Conservation (phyloP, 2,113 vertebrate genomes). For the Hemibagrus wyckioides region DNA sequence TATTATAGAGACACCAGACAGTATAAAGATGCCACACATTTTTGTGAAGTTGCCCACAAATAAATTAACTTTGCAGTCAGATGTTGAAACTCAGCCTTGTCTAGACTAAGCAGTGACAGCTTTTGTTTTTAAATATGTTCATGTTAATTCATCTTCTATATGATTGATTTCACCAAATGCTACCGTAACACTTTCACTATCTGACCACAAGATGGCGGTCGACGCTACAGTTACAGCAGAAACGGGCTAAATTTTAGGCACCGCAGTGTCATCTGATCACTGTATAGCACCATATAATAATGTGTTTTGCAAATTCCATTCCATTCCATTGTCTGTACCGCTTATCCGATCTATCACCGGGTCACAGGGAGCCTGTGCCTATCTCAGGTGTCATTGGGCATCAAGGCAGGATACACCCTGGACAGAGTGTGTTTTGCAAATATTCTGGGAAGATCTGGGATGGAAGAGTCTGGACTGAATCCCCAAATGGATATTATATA, state of each 20-base stretch:
- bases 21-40: neutral
- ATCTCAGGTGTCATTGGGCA: too few species aligned
- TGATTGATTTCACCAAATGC: too few species aligned
- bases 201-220: conserved; percentile 52
- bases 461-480: neutral
- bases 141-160: neutral
- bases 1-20: neutral
- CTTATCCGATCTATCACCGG: too few species aligned
- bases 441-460: too few species aligned
- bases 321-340: too few species aligned
- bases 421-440: too few species aligned
- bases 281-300: neutral
- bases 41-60: neutral
- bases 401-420: too few species aligned
- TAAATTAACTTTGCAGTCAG: neutral
- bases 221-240: neutral
- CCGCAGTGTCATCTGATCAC: neutral
- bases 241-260: neutral
- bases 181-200: neutral
- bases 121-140: neutral
- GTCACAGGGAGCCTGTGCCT: too few species aligned
- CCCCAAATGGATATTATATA: too few species aligned
- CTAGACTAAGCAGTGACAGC: neutral
- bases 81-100: neutral
- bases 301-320: too few species aligned